phyloP scores from a whole-genome alignment of 1,140 invertebrate genomes.

The Pemphigus obesinymphae region DNA sequence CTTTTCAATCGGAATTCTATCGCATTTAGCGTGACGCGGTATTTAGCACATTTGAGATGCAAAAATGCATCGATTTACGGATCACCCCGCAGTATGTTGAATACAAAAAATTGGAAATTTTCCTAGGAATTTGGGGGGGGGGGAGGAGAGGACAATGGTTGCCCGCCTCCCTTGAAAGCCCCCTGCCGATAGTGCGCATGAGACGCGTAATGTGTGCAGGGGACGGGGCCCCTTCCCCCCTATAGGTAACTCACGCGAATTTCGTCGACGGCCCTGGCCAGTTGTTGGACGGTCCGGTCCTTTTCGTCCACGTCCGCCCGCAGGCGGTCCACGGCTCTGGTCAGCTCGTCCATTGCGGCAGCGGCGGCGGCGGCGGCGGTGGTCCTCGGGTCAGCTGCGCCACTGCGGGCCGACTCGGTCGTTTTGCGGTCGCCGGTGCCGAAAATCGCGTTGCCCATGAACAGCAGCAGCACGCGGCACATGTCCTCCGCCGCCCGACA shows the following conservation, averaged over 20 bases:
- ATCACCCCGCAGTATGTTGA: too few species aligned
- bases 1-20: too few species aligned
- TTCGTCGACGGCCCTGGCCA: conserved; percentile 1
- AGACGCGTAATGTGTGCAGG: too few species aligned
- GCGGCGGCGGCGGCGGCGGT: not conserved
- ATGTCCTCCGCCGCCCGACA: not conserved
- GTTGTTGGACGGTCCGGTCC: not conserved
- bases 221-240: too few species aligned
- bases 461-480: conserved; percentile 15
- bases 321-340: conserved; percentile 4
- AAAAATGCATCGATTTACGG: too few species aligned
- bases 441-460: conserved; percentile 23
- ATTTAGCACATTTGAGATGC: too few species aligned
- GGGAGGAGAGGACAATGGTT: too few species aligned
- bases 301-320: not conserved
- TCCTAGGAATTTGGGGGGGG: too few species aligned
- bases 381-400: not conserved
- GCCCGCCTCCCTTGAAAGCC: too few species aligned
- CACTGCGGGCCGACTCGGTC: not conserved
- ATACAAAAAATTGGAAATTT: too few species aligned
- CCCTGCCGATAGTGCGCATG: too few species aligned
- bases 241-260: conserved; percentile 31
- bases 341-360: not conserved
- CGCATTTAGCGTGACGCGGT: too few species aligned
- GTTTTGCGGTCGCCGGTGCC: not conserved